These are phyloP conservation scores for Drosophila obscura DNA, from an alignment of 1,140 invertebrate species.

Conservation along the genomic window DNA sequence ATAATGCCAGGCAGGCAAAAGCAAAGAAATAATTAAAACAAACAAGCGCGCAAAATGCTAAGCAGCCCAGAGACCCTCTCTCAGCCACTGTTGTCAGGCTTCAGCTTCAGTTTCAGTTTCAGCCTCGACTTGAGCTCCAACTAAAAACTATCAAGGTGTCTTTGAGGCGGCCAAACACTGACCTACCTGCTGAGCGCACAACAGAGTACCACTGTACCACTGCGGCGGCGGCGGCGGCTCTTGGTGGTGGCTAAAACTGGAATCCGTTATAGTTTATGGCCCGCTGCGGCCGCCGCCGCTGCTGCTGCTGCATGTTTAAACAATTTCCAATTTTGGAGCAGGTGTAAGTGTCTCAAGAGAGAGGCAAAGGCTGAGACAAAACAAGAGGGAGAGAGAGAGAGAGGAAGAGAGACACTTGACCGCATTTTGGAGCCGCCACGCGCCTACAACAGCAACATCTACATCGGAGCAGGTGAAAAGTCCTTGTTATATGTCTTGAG, in stretches of 20 bases:
- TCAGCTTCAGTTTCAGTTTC: slow-evolving; percentile 31
- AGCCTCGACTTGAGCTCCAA: not conserved
- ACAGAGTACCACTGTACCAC: slow-evolving; percentile 9
- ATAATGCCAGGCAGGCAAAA: slow-evolving; percentile 47
- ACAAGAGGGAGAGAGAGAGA: too few species aligned
- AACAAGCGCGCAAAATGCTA: slow-evolving; percentile 82
- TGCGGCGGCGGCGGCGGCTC: slow-evolving; percentile 11
- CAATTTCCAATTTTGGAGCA: slow-evolving; percentile 72
- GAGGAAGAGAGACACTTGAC: slow-evolving; percentile 64
- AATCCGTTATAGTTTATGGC: slow-evolving; percentile 82
- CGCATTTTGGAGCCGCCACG: slow-evolving; percentile 76
- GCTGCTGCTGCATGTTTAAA: slow-evolving; percentile 37
- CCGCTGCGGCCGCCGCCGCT: slow-evolving; percentile 2
- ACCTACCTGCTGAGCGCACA: slow-evolving; percentile 61
- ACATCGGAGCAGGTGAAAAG: slow-evolving; percentile 73
- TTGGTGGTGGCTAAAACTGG: slow-evolving; percentile 71
- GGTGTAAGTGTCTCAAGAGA: slow-evolving; percentile 55
- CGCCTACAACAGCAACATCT: slow-evolving; percentile 62
- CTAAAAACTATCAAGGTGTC: slow-evolving; percentile 54
- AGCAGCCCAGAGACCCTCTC: slow-evolving; percentile 49
- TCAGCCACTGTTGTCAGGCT: slow-evolving; percentile 39
- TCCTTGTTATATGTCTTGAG: slow-evolving; percentile 56
- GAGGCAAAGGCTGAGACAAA: too few species aligned
- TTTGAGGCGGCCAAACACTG: slow-evolving; percentile 51
- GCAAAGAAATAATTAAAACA: slow-evolving; percentile 83